A percentile compares a stretch with the other conserved stretches of the same genome.
These are phyloP conservation scores for Ophiothrix spiculata DNA, from an alignment of 35 echinoderm and acorn worm species.

Conservation along the genomic window DNA sequence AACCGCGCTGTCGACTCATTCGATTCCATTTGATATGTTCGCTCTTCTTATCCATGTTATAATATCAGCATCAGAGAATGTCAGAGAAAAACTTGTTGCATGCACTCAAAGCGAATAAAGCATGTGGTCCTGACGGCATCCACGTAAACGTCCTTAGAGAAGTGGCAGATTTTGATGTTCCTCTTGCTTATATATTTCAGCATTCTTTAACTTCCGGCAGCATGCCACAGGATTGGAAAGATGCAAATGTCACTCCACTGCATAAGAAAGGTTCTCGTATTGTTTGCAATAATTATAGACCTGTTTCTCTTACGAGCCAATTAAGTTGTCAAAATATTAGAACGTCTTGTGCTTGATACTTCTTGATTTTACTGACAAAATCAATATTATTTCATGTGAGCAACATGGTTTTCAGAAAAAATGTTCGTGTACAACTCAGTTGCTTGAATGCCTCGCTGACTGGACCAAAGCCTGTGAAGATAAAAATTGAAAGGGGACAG, in stretches of 20 bases:
- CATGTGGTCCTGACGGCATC: not conserved
- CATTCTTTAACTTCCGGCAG: constrained; percentile 33
- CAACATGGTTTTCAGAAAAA: too few relatives aligned
- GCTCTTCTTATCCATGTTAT: too few relatives aligned
- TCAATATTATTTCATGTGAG: not conserved
- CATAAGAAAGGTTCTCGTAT: constrained; percentile 33
- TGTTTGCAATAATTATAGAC: constrained; percentile 11
- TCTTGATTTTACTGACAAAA: not conserved
- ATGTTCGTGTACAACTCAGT: not conserved
- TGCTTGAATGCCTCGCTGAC: too few relatives aligned
- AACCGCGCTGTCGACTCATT: not conserved
- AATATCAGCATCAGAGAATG: too few relatives aligned
- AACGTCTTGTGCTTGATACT: not conserved
- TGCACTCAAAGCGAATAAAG: not conserved
- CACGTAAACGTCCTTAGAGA: constrained; percentile 27
- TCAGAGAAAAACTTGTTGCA: not conserved
- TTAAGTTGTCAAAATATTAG: constrained; percentile 10
- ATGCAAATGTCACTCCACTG: constrained; percentile 34
- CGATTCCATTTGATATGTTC: too few relatives aligned
- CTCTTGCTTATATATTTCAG: not conserved
- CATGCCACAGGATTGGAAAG: constrained; percentile 51
- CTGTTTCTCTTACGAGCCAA: not conserved
- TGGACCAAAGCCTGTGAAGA: constrained; percentile 34
- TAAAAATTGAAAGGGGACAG: not conserved
- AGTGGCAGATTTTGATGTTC: constrained; percentile 40